A percentile compares a stretch with the other conserved stretches of the same genome.
Evolutionary conservation across 2,797 vertebrate species (phyloP).

Genomic region (Molossus alvarezi): DNA sequence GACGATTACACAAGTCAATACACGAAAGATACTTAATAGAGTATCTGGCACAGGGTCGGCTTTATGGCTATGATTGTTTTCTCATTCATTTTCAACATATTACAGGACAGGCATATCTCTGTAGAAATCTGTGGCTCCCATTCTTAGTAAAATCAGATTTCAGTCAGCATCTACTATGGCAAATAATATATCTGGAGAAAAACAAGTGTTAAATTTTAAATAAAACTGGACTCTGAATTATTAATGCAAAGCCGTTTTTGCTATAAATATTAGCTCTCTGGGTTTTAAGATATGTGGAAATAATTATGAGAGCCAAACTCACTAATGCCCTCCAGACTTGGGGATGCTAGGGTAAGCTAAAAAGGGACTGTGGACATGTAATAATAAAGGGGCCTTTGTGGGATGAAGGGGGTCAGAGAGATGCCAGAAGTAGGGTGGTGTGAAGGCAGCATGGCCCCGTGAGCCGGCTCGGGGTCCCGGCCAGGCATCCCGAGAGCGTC

Average conservation of each 20-base stretch:
- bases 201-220: slow-evolving; percentile 49
- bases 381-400: neutral
- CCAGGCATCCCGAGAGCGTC: neutral
- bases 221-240: slow-evolving; percentile 14
- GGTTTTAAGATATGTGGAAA: neutral
- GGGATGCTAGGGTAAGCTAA: neutral
- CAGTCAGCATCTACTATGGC: neutral
- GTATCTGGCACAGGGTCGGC: neutral
- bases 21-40: neutral
- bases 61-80: neutral
- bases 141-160: slow-evolving; percentile 53
- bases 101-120: neutral
- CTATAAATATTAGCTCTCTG: slow-evolving; percentile 2
- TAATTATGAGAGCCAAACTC: neutral
- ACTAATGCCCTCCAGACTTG: neutral
- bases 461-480: neutral
- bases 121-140: slow-evolving; percentile 25
- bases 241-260: slow-evolving; percentile 14
- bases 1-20: slow-evolving; percentile 16
- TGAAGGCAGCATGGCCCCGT: neutral
- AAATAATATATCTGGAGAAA: slow-evolving; percentile 6
- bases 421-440: neutral
- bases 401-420: neutral
- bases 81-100: slow-evolving; percentile 7
- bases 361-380: neutral